Base-by-base conservation (phyloP, 2,113 vertebrate species). In the Silurus glanis region DNA sequence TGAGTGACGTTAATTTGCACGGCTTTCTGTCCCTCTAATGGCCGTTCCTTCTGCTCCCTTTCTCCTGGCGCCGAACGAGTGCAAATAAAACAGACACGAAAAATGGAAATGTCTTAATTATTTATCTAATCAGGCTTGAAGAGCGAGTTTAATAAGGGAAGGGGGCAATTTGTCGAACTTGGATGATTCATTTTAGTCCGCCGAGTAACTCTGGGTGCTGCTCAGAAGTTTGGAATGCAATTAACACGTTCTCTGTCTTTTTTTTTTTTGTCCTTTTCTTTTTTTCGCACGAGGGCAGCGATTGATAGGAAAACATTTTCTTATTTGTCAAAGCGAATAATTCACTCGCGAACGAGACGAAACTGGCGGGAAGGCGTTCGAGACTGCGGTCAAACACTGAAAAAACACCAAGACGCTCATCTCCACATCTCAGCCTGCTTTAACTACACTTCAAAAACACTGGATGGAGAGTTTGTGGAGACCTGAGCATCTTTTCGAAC, bases 1-100 rank as follows among this genome's bases (percentile, higher is more conserved):
- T 95, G 95, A 95, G 93, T 95, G 95, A 95, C 95, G 92, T 93
- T 95, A 95, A 95, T 95, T 95, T 95, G 94, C 93, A 92, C 93
- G 93, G 94, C 94, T 95, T 92, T 89, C 93, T 94, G 95, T 87
- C 91, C 94, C 92, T 94, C 91, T 92, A 90, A 93, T 92, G 89
- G 85, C 92, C 93, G 90, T 94, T 93, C 94, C 92, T 90, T 80
- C 79, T 83, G 75, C 88, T 94, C 91, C 51, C 92, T 87, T 90
- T 91, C 85, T 85, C 37, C 80, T 80, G 86, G 84, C 84, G 88
- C 88, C 59, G 58, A 66, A 28, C 80, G 37, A 83, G 88, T 64
- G 84, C 89, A 89, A 89, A 89, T 88, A 89, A 88, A 89, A 84
- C 87, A 81, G 89, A 88, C 84, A 84, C 66, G 89, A 88, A 84